A percentile compares a stretch with the other conserved stretches of the same genome.
Conservation (phyloP, 2,888 invertebrate species). For the Lymantria monacha region DNA sequence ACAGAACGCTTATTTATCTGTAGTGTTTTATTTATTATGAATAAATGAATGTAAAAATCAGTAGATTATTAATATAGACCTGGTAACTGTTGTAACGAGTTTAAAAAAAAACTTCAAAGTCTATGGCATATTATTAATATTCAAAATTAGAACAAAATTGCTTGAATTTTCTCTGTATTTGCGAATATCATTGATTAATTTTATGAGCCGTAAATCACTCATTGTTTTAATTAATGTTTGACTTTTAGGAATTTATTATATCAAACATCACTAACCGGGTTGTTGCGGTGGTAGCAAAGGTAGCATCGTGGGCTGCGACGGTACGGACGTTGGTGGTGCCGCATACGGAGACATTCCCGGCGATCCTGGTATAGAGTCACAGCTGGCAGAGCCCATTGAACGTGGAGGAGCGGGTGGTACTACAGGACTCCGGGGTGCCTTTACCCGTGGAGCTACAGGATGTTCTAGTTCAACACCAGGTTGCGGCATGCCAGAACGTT, state of each 20-base stretch:
- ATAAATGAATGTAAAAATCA: too few relatives aligned
- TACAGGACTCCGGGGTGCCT: constrained; percentile 67
- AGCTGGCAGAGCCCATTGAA: constrained; percentile 65
- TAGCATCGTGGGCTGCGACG: constrained; percentile 75
- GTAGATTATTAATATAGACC: too few relatives aligned
- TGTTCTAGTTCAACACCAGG: constrained; percentile 71
- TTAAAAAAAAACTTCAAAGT: too few relatives aligned
- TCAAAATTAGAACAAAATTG: too few relatives aligned
- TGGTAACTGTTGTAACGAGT: too few relatives aligned
- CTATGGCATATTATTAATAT: too few relatives aligned
- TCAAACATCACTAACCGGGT: constrained; percentile 60
- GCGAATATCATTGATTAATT: too few relatives aligned
- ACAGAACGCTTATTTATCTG: too few relatives aligned
- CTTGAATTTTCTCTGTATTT: too few relatives aligned
- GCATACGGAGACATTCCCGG: constrained; percentile 71
- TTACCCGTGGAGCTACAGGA: constrained; percentile 70
- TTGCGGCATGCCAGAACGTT: constrained; percentile 70
- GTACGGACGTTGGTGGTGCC: constrained; percentile 81
- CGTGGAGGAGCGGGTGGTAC: constrained; percentile 58
- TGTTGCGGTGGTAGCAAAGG: constrained; percentile 74
- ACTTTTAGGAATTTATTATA: not conserved
- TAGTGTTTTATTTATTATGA: too few relatives aligned
- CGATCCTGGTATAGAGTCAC: constrained; percentile 70
- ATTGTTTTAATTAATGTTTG: too few relatives aligned
- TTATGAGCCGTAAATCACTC: too few relatives aligned